Percentiles rank a stretch among this genome's conserved stretches.
Evolutionary conservation across 2,888 invertebrate genomes (phyloP).

Genomic region (Oscheius onirici): DNA sequence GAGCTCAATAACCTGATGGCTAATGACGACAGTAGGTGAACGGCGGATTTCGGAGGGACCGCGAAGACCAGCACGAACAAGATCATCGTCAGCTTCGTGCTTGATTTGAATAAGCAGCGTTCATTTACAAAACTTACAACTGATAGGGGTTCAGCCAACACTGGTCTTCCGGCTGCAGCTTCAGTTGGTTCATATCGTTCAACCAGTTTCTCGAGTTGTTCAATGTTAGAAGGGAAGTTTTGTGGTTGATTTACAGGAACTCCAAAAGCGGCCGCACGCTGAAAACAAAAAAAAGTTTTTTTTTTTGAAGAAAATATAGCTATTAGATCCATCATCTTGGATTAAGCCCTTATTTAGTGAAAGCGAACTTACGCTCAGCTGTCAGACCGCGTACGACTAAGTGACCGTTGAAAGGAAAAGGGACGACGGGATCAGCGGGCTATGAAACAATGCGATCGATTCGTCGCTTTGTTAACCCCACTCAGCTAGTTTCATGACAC

Average conservation of each 20-base stretch:
- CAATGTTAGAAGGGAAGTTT: conserved; percentile 37
- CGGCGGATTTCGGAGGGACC: conserved; percentile 41
- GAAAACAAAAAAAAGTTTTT: no score
- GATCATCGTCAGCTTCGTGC: conserved; percentile 24
- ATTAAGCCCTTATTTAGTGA: background rate
- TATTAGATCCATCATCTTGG: background rate
- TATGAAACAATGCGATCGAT: conserved; percentile 18
- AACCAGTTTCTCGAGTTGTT: conserved; percentile 47
- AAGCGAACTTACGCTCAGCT: conserved; percentile 13
- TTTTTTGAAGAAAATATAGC: no score
- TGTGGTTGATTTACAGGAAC: conserved; percentile 42
- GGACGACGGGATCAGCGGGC: conserved; percentile 13
- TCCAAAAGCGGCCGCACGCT: conserved; percentile 55
- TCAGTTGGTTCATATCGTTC: conserved; percentile 29
- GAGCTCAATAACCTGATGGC: conserved; percentile 20
- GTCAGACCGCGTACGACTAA: background rate
- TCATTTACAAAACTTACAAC: background rate
- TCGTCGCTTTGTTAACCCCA: background rate
- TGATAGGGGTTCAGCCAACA: background rate
- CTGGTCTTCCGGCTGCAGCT: background rate
- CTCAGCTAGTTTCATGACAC: background rate
- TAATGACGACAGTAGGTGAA: conserved; percentile 36
- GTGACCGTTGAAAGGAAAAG: conserved; percentile 20
- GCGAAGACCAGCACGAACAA: conserved; percentile 4
- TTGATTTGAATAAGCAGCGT: background rate